Base-by-base conservation (phyloP, 2,888 invertebrate species). In the Eulithis prunata region DNA sequence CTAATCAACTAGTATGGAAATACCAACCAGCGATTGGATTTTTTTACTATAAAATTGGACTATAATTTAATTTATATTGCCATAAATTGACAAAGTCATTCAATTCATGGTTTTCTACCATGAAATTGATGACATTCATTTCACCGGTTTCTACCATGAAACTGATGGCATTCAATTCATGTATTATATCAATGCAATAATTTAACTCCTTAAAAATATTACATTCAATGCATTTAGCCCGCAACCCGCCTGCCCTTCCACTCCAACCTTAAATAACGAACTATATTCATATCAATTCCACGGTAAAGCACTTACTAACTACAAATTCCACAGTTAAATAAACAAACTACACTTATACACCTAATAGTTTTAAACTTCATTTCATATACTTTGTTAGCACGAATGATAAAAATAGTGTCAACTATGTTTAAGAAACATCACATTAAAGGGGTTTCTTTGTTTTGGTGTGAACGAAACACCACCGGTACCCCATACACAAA, bases 341-440 rank as follows among this genome's bases (percentile, higher is more conserved):
- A 88, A 89, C 86, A 81, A 84, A 85, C 83, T 88, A 89, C 84
- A 84, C 90, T 90, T 90, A 89, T 65, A 85, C 74, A 72, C 87
- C 89, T 89, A 81, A 85, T 72, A 90, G 89, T 88, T 89, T 75
- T 83, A 82, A 89, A 91, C 87, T 87, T 90, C 84, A 89, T 88
- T 86, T 83, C 65, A 79, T 82, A 66, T 70, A 66, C 14, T 76
- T 78, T 77, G 78, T 81, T 79, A 79, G 86, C 86, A 85, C 82
- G 85, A 86, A 84, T 85, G 84, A 83, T 85, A 84, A 90, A 87
- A 90, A 88, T 88, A 89, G 87, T 88, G 85, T 87, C 82, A 86
- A 85, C 85, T 87, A 87, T 81, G 79, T 67, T 66, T 68, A 80
- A 85, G 81, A 86, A 85, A 89, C 84, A 91, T 90, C 90, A 91